Percentiles rank a stretch among this genome's conserved stretches.
Conservation (phyloP, 2,888 invertebrate genomes). For the Hofmannophila pseudospretella region DNA sequence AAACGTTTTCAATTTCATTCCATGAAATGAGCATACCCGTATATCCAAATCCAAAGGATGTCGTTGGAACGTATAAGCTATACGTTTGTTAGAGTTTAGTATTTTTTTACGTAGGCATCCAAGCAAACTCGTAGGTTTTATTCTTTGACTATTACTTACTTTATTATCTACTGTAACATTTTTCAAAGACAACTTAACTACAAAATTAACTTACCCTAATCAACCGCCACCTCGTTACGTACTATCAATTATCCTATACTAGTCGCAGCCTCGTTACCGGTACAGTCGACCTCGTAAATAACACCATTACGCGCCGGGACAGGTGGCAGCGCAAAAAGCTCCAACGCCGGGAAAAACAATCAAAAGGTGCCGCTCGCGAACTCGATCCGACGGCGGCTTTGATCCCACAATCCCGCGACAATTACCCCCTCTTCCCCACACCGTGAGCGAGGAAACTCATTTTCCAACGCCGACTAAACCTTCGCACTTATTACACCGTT, state of each 20-base stretch:
- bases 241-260: not conserved
- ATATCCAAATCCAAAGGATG: no score
- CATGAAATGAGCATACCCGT: no score
- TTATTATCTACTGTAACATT: no score
- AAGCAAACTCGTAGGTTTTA: no score
- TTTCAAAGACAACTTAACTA: no score
- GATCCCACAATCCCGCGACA: not conserved
- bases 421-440: constrained; percentile 19
- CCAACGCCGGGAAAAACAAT: constrained; percentile 65
- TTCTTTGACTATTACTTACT: no score
- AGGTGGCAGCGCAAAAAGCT: constrained; percentile 47
- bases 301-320: constrained; percentile 49
- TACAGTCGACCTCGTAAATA: constrained; percentile 48
- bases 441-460: constrained; percentile 65
- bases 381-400: constrained; percentile 38
- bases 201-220: no score
- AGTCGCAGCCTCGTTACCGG: not conserved
- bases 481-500: constrained; percentile 61
- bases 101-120: no score
- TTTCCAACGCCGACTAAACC: constrained; percentile 68
- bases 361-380: constrained; percentile 65
- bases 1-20: no score
- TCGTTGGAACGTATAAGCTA: no score
- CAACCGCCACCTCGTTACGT: no score
- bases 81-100: no score